A percentile compares a stretch with the other conserved stretches of the same genome.
Conservation (phyloP, 2,888 invertebrate genomes). For the Pedicia rivosa region DNA sequence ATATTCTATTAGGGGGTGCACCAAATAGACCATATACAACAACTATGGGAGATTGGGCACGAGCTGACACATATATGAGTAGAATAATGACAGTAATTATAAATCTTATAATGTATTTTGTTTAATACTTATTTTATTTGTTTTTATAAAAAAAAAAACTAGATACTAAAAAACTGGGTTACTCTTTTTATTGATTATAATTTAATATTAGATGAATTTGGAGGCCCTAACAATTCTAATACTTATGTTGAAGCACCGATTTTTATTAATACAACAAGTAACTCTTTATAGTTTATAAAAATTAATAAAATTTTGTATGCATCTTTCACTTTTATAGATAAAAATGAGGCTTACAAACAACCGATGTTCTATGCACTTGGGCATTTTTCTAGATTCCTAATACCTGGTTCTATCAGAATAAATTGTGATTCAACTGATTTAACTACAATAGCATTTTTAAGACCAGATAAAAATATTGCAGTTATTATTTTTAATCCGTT, state of each 20-base stretch:
- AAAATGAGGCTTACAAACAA: conserved; percentile 70
- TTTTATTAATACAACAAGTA: conserved; percentile 24
- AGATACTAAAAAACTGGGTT: conserved; percentile 57
- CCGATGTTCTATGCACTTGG: conserved; percentile 76
- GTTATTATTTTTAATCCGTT: conserved; percentile 40
- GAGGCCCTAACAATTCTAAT: conserved; percentile 57
- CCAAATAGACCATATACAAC: conserved; percentile 38
- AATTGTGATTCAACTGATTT: conserved; percentile 24
- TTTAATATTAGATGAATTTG: conserved; percentile 49
- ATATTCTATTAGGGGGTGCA: too few relatives aligned
- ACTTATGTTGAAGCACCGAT: conserved; percentile 61
- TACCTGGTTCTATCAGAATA: conserved; percentile 36
- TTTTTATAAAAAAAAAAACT: too few relatives aligned
- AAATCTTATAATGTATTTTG: conserved; percentile 36
- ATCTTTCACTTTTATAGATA: conserved; percentile 14
- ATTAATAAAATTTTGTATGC: neutral
- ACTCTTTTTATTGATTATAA: conserved; percentile 90
- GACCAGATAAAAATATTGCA: conserved; percentile 34
- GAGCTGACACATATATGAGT: conserved; percentile 48
- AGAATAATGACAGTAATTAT: conserved; percentile 53
- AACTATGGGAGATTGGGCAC: conserved; percentile 54
- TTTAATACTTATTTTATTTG: too few relatives aligned
- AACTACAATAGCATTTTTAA: conserved; percentile 33
- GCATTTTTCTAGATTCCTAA: conserved; percentile 61
- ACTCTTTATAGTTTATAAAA: neutral